phyloP scores from a whole-genome alignment of 2,113 vertebrate species.

The Poicephalus meyeri region DNA sequence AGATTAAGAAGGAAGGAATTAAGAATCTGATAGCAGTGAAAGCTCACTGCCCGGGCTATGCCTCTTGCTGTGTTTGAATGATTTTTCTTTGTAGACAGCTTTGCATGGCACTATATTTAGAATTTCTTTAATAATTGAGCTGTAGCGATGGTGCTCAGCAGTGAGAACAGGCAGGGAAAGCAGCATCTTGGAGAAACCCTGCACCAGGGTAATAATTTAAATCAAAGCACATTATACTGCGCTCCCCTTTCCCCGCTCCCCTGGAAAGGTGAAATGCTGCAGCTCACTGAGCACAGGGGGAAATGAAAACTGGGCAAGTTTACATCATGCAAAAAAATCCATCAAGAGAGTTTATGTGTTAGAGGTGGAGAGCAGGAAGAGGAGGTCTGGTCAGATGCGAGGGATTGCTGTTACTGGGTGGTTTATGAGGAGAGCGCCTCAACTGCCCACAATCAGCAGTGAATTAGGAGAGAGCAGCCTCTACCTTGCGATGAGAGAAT shows the following conservation, averaged over 20 bases:
- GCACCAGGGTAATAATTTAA: slow-evolving; percentile 72
- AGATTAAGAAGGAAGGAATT: slow-evolving; percentile 6
- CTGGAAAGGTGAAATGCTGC: slow-evolving; percentile 17
- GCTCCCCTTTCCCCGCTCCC: not conserved
- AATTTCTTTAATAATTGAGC: slow-evolving; percentile 80
- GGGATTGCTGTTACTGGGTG: not conserved
- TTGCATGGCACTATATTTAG: slow-evolving; percentile 76
- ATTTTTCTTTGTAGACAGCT: slow-evolving; percentile 73
- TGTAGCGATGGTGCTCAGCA: slow-evolving; percentile 73
- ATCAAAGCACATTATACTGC: slow-evolving; percentile 57
- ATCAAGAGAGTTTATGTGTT: not conserved
- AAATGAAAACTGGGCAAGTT: slow-evolving; percentile 42
- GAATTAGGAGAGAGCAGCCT: not conserved
- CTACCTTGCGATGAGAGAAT: not conserved
- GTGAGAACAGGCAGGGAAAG: slow-evolving; percentile 73
- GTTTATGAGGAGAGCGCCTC: not conserved
- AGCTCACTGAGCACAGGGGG: not conserved
- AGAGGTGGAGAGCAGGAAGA: not conserved
- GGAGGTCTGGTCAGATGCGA: not conserved
- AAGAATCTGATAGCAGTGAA: slow-evolving; percentile 56
- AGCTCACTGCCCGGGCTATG: slow-evolving; percentile 28
- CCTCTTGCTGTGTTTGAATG: slow-evolving; percentile 72
- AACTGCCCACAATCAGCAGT: not conserved
- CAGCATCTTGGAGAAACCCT: slow-evolving; percentile 67
- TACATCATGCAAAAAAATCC: slow-evolving; percentile 16